Evolutionary conservation across 2,888 invertebrate species (phyloP), one percentile per base, ranked within the genome.

Genomic region (Thereva nobilitata): DNA sequence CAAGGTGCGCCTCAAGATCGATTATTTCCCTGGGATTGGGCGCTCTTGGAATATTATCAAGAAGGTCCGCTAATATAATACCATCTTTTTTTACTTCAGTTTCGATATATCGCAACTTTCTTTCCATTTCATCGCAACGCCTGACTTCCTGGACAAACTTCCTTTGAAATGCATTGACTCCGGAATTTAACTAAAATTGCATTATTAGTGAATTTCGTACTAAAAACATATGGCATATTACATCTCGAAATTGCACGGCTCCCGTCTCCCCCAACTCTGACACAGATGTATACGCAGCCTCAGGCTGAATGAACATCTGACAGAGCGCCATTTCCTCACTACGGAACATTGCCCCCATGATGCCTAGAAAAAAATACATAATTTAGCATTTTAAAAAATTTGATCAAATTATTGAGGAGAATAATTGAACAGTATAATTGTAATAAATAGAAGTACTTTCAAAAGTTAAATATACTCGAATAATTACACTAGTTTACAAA

Each of bases 241-340:
- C 95, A 84, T 97, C 96, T 82, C 95, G 88, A 80, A 97, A 97
- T 84, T 97, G 96, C 53, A 95, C 95, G 68, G 92, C 87, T 71
- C 95, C 97, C 42, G 92, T 88, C 82, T 97, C 96, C 64, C 97
- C 97, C 70, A 97, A 84, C 82, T 97, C 95, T 2, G 96, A 94
- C 70, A 97, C 91, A 72, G 94, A 93, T 73, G 91, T 89, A 82
- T 97, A 97, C 0, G 95, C 95, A 41, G 96, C 92, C 83, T 97
- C 97, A 23, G 95, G 93, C 81, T 97, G 96, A 75, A 97, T 91
- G 83, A 95, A 97, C 82, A 97, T 88, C 84, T 97, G 97, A 85
- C 93, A 92, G 75, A 94, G 83, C 69, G 89, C 89, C 94, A 95
- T 95, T 83, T 93, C 88, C 80, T 94, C 93, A 81, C 93, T 93